Evolutionary conservation across 2,888 invertebrate genomes (phyloP).

Genomic region (Stenoptilia bipunctidactyla): DNA sequence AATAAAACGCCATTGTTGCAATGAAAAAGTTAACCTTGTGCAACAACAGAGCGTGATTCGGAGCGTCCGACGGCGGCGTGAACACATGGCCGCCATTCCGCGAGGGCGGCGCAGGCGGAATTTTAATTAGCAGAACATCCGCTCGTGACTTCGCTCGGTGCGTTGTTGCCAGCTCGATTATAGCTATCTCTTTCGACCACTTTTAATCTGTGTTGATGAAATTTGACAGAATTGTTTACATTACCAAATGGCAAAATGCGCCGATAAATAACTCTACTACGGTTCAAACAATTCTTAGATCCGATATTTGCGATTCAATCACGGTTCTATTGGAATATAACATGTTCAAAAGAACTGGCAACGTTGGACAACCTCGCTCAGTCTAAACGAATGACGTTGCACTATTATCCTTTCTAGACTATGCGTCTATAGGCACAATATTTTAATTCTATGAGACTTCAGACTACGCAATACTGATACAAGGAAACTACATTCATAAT

Average conservation of each 20-base stretch:
- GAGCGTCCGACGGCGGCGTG: conserved; percentile 60
- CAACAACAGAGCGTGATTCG: conserved; percentile 63
- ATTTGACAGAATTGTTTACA: conserved; percentile 25
- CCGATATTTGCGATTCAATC: no score
- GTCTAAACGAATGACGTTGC: conserved; percentile 60
- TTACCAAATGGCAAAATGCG: no score
- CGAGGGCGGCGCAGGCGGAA: conserved; percentile 71
- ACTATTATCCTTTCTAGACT: conserved; percentile 65
- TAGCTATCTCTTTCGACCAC: conserved; percentile 42
- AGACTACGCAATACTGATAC: conserved; percentile 65
- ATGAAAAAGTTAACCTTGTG: conserved; percentile 64
- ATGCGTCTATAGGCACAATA: conserved; percentile 24
- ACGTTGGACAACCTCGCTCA: conserved; percentile 52
- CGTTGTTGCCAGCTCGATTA: conserved; percentile 57
- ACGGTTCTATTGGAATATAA: no score
- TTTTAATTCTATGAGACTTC: conserved; percentile 51
- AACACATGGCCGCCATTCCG: conserved; percentile 71
- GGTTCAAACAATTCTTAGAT: no score
- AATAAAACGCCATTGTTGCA: conserved; percentile 39
- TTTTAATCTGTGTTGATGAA: conserved; percentile 23
- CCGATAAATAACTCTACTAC: no score
- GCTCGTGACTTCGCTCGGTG: conserved; percentile 59
- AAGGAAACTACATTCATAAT: conserved; percentile 55
- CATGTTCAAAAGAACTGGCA: conserved; percentile 50
- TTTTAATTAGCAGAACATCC: conserved; percentile 72